Base-by-base conservation (phyloP, 2,888 invertebrate genomes). In the Coelogynopora nodosa region DNA sequence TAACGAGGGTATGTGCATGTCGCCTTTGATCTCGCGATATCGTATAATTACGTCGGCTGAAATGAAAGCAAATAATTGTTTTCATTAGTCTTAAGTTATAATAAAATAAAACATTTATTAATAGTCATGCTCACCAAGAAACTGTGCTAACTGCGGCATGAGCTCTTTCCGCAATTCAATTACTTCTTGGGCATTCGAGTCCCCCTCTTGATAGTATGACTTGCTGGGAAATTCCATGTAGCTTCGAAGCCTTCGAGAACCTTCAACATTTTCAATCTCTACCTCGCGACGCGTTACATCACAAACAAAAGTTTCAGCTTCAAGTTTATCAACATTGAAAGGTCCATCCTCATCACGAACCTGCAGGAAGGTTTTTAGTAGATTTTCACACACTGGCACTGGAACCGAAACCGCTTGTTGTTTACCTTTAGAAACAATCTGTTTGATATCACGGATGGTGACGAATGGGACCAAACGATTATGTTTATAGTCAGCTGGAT, bases 31-130 rank as follows among this genome's bases (percentile, higher is more conserved):
- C 1, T 23, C 67, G 30, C 74, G 84, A 31, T 86, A 86, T 29
- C 86, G 27, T 18, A 84, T 30, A n/a, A 31, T 30, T 29, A 86
- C 74, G 31, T 86, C 86, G 30, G 26, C 86, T 86, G 29, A 84
- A 83, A 83, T 29, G 26, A 83, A 49, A 49, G 5, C 5, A 13
- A 13, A 49, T 13, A 27, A n/a, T n/a, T n/a, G n/a, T n/a, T n/a
- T n/a, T n/a, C n/a, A n/a, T n/a, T n/a, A n/a, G n/a, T n/a, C n/a
- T n/a, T n/a, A n/a, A n/a, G n/a, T n/a, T n/a, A n/a, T n/a, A n/a
- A n/a, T n/a, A n/a, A n/a, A n/a, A n/a, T n/a, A n/a, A n/a, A n/a
- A n/a, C n/a, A n/a, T n/a, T n/a, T n/a, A n/a, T n/a, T n/a, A n/a
- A n/a, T n/a, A n/a, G n/a, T n/a, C n/a, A n/a, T 13, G 5, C 28